Base-by-base conservation (phyloP, 2,113 vertebrate species). In the Syngnathus scovelli region DNA sequence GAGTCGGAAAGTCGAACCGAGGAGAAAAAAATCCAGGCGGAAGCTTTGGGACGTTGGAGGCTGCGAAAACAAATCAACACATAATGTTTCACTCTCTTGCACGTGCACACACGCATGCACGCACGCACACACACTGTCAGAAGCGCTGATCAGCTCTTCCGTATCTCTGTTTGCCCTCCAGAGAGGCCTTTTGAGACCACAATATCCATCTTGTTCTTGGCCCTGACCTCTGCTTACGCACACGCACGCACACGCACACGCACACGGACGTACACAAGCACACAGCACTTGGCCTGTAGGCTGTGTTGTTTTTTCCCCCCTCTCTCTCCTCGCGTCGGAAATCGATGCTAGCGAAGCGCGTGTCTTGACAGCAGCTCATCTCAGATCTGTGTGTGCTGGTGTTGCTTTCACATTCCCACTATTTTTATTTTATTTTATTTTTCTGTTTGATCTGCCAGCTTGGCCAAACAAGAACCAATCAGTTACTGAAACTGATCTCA, bases 11-110 rank as follows among this genome's bases (percentile, higher is more conserved):
- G 84, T 77, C 73, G 41, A 21, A 71, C 46, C 44, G 62, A 18
- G 63, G 46, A 55, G 74, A 59, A 71, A 72, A 55, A 67, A 74
- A 78, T 78, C 27, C 27, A 33, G 27, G 79, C 78, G 72, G 78
- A 71, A 76, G 75, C 76, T 56, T n/a, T 16, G 1, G 70, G 75
- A 78, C 84, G 83, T 84, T 38, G 51, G 81, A 85, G 81, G 79
- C 82, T 80, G 64, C 76, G 83, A 80, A 85, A 86, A 86, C 85
- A 84, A 86, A 84, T 82, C 82, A 86, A 86, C 82, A 82, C 77
- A 80, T 82, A 71, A 85, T 87, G 77, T 78, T 69, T 85, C 78
- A 79, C 77, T 79, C 54, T 68, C 48, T 49, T 18, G 15, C 54
- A 67, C 48, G 54, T 11, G 5, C 21, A 55, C 21, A 51, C 65